Evolutionary conservation across 2,888 invertebrate genomes (phyloP), one percentile per base, ranked within the genome.

Genomic region (Heliconius hortense): DNA sequence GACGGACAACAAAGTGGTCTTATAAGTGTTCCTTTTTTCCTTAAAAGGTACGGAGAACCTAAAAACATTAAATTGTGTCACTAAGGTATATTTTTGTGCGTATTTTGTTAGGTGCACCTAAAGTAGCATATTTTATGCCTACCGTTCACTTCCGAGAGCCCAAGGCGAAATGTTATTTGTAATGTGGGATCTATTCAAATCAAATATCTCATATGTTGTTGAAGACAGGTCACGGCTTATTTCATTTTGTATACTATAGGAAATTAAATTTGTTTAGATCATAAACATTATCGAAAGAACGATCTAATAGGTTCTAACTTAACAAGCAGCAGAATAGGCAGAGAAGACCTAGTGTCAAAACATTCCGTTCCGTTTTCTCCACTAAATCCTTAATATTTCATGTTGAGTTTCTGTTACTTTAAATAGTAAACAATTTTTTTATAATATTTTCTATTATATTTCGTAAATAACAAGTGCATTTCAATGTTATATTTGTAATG

Each of bases 131-230:
- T 67, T 39, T 75, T 62, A 21, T 53, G 62, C n/a, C 69, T 31
- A 56, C 69, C 76, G 48, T 43, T 73, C 76, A 74, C 76, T 76
- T 76, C 76, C 76, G 73, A 73, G 69, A 73, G 28, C 21, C 59
- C 64, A 73, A 70, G 76, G 73, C 53, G 64, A 63, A 31, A 28
- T n/a, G 31, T 63, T 70, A 59, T 64, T 56, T 21, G 18, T 69
- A 48, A 13, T 69, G 24, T 48, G 53, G 69, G 43, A 43, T 59
- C 66, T 39, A 56, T 64, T 66, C 53, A 66, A 18, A 53, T 66
- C 53, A 66, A 18, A 53, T 5, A 43, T 21, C 5, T 48, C 21
- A 28, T 35, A 28, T 66, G 24, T 18, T 53, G 35, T 59, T 60
- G 21, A 8, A 35, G 8, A 31, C 35, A 68, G 48, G 68, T 53